Conservation (phyloP, 2,797 vertebrate species). For the Dicrostonyx torquatus region DNA sequence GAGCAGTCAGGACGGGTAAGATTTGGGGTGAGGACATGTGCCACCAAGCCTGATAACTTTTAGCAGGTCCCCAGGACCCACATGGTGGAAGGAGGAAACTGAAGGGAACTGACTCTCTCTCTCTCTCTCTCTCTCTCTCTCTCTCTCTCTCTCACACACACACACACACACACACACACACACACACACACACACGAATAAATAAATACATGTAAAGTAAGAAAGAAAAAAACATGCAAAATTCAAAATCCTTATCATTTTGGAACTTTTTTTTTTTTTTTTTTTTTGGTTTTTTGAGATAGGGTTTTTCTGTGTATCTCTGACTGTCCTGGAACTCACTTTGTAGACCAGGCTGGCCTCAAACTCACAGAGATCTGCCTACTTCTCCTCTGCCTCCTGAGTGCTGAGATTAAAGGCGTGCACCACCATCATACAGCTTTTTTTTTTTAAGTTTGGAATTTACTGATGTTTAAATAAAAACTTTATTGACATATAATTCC, state of each 20-base stretch:
- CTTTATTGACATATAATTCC: slow-evolving; percentile 18
- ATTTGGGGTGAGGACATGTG: not conserved
- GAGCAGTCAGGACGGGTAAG: not conserved
- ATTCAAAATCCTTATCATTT: too few species aligned
- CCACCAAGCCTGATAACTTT: not conserved
- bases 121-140: not conserved
- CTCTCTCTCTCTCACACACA: not conserved
- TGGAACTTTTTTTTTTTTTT: too few species aligned
- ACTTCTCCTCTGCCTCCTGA: too few species aligned
- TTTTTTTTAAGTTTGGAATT: slow-evolving; percentile 12
- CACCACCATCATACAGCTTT: not conserved
- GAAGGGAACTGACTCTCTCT: not conserved
- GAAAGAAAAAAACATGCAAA: too few species aligned
- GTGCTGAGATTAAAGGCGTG: not conserved
- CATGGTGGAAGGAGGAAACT: not conserved
- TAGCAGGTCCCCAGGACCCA: not conserved
- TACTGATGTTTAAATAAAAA: slow-evolving; percentile 33
- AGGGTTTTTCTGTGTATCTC: not conserved
- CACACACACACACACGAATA: too few species aligned
- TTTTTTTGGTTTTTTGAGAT: not conserved
- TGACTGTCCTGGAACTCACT: not conserved
- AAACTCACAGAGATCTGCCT: not conserved
- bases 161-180: too few species aligned
- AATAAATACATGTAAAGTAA: too few species aligned
- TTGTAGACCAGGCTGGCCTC: not conserved